Base-by-base conservation (phyloP, 2,113 vertebrate species). In the Chloropsis cyanopogon region DNA sequence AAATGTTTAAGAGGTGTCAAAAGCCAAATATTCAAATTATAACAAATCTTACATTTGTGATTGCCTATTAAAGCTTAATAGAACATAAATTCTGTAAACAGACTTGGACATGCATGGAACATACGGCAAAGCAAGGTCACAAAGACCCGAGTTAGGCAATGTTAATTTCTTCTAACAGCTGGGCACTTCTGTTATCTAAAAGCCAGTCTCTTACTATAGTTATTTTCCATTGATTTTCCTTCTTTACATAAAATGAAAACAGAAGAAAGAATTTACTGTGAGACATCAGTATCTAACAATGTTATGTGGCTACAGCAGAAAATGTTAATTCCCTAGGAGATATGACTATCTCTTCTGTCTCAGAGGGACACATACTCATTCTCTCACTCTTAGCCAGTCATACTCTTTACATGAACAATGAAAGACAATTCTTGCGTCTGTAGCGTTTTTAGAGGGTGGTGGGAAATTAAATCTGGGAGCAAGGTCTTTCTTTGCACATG, bases 401-500 rank as follows among this genome's bases (percentile, higher is more conserved):
- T 60, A 54, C 11, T 49, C 10, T 57, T 47, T 42, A 17, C 49
- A 22, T 72, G 17, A 42, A 15, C 18, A 42, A 7, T n/a, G 35
- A 41, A 63, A 80, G 19, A 29, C 7, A 52, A 24, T 22, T 61
- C 21, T 60, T 61, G 17, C 3, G 61, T 14, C 6, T 23, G 6
- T 26, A 26, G 6, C 7, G 5, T 29, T 77, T 11, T 18, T 14
- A 47, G 33, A 56, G 9, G 44, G 12, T 42, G 4, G 7, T 42
- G 25, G 2, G 4, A 17, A 83, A 60, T 25, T 64, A 47, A 64
- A 49, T 35, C 25, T 1, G 4, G 28, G 5, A 53, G 2, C 33
- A 46, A 59, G 14, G 5, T 37, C 12, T 78, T 56, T 49, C 16
- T 78, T 83, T 64, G 28, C 7, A 54, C 3, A 14, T 0, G 0